Percentiles rank a stretch among this genome's conserved stretches.
These are phyloP conservation scores for Chondrosia reniformis DNA, from an alignment of 37 sponge, comb jelly and placozoan species.

Conservation along the genomic window DNA sequence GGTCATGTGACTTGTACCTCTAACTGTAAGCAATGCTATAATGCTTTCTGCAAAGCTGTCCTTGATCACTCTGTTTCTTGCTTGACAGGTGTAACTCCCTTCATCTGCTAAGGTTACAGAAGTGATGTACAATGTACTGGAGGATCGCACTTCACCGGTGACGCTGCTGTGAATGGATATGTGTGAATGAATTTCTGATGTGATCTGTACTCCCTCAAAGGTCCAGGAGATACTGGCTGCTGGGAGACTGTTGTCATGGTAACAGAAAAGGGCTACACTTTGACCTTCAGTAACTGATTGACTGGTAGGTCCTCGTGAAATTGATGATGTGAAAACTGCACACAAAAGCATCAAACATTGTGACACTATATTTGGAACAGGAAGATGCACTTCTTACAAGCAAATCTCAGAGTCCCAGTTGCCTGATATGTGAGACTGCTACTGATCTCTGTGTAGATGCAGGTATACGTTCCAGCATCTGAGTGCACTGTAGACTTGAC, in stretches of 20 bases:
- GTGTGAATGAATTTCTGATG: not conserved
- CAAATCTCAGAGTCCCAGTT: slow-evolving; percentile 50
- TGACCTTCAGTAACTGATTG: slow-evolving; percentile 35
- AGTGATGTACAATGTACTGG: slow-evolving; percentile 13
- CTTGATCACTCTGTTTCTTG: slow-evolving; percentile 19
- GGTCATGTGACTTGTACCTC: slow-evolving; percentile 45
- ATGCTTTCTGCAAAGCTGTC: slow-evolving; percentile 10
- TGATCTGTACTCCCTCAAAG: not conserved
- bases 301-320: slow-evolving; percentile 30
- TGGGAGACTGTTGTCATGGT: slow-evolving; percentile 61
- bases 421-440: not conserved
- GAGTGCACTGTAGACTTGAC: slow-evolving; percentile 30
- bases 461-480: slow-evolving; percentile 51
- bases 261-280: slow-evolving; percentile 39
- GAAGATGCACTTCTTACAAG: slow-evolving; percentile 35
- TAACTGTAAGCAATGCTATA: slow-evolving; percentile 32
- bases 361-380: not conserved
- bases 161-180: not conserved
- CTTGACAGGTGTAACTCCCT: slow-evolving; percentile 51
- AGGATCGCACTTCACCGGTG: not conserved
- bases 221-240: slow-evolving; percentile 50
- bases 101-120: slow-evolving; percentile 22
- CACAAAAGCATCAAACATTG: not conserved
- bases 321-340: slow-evolving; percentile 31
- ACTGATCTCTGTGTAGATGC: slow-evolving; percentile 34